phyloP scores from a whole-genome alignment of 2,888 invertebrate species.

The Autographa gamma region DNA sequence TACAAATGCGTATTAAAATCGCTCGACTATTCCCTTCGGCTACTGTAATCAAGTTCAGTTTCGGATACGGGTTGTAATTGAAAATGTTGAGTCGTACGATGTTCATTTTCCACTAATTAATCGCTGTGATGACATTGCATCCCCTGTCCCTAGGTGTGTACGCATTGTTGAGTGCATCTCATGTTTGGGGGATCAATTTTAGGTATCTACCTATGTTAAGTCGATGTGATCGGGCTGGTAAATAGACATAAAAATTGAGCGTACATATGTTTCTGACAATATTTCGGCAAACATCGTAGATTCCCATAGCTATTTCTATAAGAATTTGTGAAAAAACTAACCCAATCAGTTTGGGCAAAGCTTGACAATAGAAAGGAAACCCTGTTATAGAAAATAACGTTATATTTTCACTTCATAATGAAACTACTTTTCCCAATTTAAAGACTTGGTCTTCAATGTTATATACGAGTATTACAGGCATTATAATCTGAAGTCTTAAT shows the following conservation, averaged over 20 bases:
- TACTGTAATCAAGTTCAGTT: constrained; percentile 76
- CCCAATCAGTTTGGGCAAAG: too few relatives aligned
- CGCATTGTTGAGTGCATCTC: constrained; percentile 61
- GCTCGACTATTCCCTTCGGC: constrained; percentile 75
- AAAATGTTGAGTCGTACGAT: constrained; percentile 84
- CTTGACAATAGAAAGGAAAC: too few relatives aligned
- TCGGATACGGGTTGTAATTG: constrained; percentile 82
- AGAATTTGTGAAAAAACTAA: too few relatives aligned
- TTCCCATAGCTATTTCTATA: too few relatives aligned
- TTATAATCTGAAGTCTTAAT: not conserved
- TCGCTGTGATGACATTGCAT: constrained; percentile 84
- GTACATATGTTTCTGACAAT: too few relatives aligned
- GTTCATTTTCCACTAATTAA: constrained; percentile 89
- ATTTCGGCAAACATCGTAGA: too few relatives aligned
- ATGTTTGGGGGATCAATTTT: constrained; percentile 45
- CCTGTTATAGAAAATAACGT: too few relatives aligned
- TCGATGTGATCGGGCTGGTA: constrained; percentile 3
- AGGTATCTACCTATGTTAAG: constrained; percentile 7
- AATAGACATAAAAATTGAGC: too few relatives aligned
- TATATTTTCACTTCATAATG: too few relatives aligned
- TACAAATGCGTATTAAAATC: constrained; percentile 71
- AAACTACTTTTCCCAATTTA: too few relatives aligned
- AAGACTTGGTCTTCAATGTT: too few relatives aligned
- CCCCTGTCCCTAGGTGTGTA: constrained; percentile 61
- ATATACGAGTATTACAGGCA: too few relatives aligned